Percentiles rank a stretch among this genome's conserved stretches.
Conservation (phyloP, 2,797 vertebrate species). For the Onychomys torridus region DNA sequence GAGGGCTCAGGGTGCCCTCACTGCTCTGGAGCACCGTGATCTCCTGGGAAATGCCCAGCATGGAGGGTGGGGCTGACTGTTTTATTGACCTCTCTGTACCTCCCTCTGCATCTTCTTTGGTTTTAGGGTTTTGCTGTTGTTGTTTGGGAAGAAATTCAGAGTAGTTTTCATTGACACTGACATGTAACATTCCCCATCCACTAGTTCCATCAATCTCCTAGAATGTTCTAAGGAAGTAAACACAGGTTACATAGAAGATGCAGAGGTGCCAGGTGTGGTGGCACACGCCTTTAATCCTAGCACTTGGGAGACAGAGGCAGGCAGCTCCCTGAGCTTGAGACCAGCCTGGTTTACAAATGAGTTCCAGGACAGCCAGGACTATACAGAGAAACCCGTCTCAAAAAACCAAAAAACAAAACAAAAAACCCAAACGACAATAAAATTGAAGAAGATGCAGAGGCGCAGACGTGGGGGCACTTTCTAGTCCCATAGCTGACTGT, state of each 20-base stretch:
- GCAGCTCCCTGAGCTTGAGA: background rate
- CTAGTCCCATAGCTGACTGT: background rate
- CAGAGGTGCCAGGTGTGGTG: background rate
- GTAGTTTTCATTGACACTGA: no score
- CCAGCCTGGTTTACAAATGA: background rate
- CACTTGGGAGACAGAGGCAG: no score
- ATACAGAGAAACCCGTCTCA: background rate
- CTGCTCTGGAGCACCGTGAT: background rate
- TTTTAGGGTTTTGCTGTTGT: background rate
- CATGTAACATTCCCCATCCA: no score
- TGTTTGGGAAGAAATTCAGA: background rate
- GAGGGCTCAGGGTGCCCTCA: background rate
- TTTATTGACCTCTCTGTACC: background rate
- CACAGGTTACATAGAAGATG: background rate
- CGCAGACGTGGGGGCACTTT: background rate
- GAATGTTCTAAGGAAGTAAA: background rate
- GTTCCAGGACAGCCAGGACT: background rate
- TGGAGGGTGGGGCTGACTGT: background rate
- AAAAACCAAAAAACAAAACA: background rate
- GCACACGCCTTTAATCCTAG: background rate
- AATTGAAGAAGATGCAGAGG: background rate
- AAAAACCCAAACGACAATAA: background rate
- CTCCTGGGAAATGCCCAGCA: no score
- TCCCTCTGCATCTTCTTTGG: background rate
- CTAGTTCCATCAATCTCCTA: background rate